Evolutionary conservation across 2,797 vertebrate genomes (phyloP), one percentile per base, ranked within the genome.

Genomic region (Catharus ustulatus): DNA sequence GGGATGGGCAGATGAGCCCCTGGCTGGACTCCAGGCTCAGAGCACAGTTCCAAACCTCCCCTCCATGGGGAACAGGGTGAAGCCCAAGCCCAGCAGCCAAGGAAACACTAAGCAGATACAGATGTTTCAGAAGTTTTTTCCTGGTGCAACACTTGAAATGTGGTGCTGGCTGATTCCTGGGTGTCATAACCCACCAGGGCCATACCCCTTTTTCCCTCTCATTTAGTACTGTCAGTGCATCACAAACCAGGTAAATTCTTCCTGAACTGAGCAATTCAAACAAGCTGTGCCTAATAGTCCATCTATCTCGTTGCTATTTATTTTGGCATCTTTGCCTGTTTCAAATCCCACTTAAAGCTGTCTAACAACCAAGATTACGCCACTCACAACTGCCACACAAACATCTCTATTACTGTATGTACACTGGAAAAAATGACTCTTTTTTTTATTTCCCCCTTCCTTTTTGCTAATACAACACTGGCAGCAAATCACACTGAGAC

Each of bases 261-360:
- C 49, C 63, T 38, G 36, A 77, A 32, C 30, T 0, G 5, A 90
- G 43, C 34, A 38, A 79, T 64, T 87, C 86, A 84, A 95, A 82
- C 10, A 18, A 93, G 69, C 73, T 75, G 38, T 72, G 61, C 83
- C 83, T 96, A 93, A 93, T 51, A 95, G 74, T 32, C 77, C 67
- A 43, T 84, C 83, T 58, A 90, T n/a, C 85, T 92, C 42, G 18
- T 43, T 58, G 84, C 45, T 91, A 27, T 92, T 91, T 95, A 61
- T 92, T 96, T 95, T 93, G 85, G 90, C 93, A 93, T 75, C 78
- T 90, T 94, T 85, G 57, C 43, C 63, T 62, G 30, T 43, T 94
- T 88, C 76, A 84, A 96, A 92, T 87, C 84, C 71, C 43, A 59
- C 90, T 91, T 90, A 80, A 78, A 93, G 54, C 90, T 81, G 66